Percentiles rank a stretch among this genome's conserved stretches.
phyloP scores from a whole-genome alignment of 2,888 invertebrate species.

The Aporophyla nigra region DNA sequence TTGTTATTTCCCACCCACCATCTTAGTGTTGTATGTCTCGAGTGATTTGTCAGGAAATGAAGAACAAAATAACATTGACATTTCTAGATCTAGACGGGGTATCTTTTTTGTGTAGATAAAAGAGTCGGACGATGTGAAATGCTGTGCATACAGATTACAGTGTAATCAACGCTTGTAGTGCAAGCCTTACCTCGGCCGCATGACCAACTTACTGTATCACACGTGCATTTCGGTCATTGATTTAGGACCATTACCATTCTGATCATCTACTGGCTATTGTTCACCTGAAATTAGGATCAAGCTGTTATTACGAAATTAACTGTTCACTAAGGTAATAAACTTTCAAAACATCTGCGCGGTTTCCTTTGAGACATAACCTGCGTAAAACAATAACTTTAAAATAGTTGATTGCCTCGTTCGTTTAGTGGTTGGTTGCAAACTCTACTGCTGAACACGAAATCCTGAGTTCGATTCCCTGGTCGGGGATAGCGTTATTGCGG shows the following conservation, averaged over 20 bases:
- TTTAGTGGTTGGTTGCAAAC: too few relatives aligned
- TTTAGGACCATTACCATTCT: constrained; percentile 85
- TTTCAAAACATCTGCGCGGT: constrained; percentile 12
- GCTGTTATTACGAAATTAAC: constrained; percentile 72
- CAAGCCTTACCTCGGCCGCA: constrained; percentile 77
- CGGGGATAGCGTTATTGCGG: too few relatives aligned
- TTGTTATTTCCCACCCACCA: constrained; percentile 26
- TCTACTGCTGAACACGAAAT: too few relatives aligned
- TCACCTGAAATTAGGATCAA: constrained; percentile 75
- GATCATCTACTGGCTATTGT: constrained; percentile 72
- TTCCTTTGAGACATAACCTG: background rate
- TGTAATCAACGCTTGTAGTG: constrained; percentile 74
- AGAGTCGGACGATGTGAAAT: constrained; percentile 60
- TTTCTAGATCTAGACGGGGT: constrained; percentile 16
- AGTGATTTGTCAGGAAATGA: constrained; percentile 14
- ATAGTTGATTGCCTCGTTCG: too few relatives aligned
- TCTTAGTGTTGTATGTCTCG: background rate
- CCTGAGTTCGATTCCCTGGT: too few relatives aligned
- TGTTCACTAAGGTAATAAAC: constrained; percentile 30
- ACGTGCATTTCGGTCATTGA: constrained; percentile 76
- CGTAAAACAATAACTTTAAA: constrained; percentile 5
- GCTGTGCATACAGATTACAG: constrained; percentile 78
- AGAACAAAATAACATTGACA: constrained; percentile 7
- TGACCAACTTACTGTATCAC: constrained; percentile 85
- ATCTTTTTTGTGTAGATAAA: constrained; percentile 43